phyloP scores from a whole-genome alignment of 2,888 invertebrate species.

The Monochamus alternatus region DNA sequence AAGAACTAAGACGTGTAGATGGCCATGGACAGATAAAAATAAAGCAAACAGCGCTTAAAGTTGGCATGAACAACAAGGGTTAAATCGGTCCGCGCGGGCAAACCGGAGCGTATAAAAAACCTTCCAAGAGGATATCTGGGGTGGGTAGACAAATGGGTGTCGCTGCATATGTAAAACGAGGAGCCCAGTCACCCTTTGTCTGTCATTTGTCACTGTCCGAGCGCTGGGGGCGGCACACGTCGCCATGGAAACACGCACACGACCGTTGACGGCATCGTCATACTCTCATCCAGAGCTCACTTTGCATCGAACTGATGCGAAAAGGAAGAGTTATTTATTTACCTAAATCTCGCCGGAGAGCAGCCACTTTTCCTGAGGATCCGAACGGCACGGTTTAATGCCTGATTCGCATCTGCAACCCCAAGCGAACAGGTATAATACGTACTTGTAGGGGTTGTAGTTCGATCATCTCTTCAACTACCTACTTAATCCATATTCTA shows the following conservation, averaged over 20 bases:
- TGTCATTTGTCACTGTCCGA: conserved; percentile 72
- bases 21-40: conserved; percentile 40
- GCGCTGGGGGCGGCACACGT: conserved; percentile 67
- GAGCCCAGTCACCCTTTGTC: conserved; percentile 71
- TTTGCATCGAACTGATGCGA: conserved; percentile 42
- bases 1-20: conserved; percentile 34
- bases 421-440: no score
- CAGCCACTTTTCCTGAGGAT: conserved; percentile 7
- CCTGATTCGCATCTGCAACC: neutral
- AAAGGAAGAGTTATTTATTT: conserved; percentile 39
- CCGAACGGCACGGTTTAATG: neutral
- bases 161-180: conserved; percentile 72
- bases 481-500: no score
- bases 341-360: conserved; percentile 23
- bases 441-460: no score
- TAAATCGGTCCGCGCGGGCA: conserved; percentile 50
- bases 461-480: no score
- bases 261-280: conserved; percentile 57
- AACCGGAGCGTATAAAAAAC: conserved; percentile 49
- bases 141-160: conserved; percentile 71
- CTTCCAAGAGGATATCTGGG: conserved; percentile 51
- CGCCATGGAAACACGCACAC: conserved; percentile 66
- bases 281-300: conserved; percentile 51
- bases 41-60: conserved; percentile 48
- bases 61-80: conserved; percentile 52